Base-by-base conservation (phyloP, 2,113 vertebrate genomes). In the Passer domesticus region DNA sequence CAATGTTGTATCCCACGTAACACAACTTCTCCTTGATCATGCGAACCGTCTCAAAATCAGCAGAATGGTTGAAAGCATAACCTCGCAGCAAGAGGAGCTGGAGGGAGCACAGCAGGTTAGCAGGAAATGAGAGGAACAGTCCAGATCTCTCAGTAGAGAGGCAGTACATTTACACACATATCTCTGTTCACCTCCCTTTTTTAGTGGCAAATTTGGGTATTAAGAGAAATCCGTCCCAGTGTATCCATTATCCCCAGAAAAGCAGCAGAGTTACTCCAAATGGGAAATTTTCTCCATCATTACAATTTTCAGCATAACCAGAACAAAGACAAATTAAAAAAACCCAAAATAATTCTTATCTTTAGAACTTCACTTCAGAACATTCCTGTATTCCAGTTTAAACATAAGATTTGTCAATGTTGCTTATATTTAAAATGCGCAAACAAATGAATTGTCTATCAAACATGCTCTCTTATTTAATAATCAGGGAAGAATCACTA, bases 11-110 rank as follows among this genome's bases (percentile, higher is more conserved):
- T 20, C 99, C 99, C 82, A 99, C 99, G 2, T 99, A 99, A 97
- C 99, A 99, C 31, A 99, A 96, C 93, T 99, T 99, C 87, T 99
- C 99, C 98, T 99, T 99, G 98, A 99, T 99, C 99, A 99, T 99
- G 46, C 99, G 98, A 92, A 99, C 99, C 0, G 99, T 99, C 97
- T 99, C 99, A 67, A 99, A 99, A 97, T 99, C 99, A 72, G 99
- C 99, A 50, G 99, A 99, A 94, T 99, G 99, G 97, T 99, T 99
- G 98, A 99, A 99, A 87, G 99, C 99, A 3, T 99, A 99, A 12
- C 99, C 99, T 88, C 99, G 98, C 96, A 99, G 96, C 70, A 99
- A 83, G 96, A 99, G 97, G 89, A 99, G 96, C 99, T 99, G 60
- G 5, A 91, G 67, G 28, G 46, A 84, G 93, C 89, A 16, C 22